phyloP scores from a whole-genome alignment of 2,888 invertebrate species.

The Muscina levida region DNA sequence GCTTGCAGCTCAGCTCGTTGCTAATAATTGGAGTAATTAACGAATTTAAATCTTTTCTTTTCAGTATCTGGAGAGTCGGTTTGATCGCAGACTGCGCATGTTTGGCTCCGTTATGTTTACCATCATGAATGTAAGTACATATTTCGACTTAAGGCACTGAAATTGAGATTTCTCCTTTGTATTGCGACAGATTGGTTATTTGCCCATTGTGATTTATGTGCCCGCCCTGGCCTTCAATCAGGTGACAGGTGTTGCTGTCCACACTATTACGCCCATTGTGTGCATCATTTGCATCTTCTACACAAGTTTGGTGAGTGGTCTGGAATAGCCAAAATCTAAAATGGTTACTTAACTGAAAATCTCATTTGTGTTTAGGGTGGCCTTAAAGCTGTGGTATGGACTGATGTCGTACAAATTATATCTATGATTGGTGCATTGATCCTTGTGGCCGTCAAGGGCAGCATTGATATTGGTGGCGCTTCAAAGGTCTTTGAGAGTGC shows the following conservation, averaged over 20 bases:
- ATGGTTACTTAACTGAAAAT: background rate
- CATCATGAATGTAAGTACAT: conserved; percentile 85
- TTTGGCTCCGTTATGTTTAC: conserved; percentile 87
- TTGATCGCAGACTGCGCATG: conserved; percentile 86
- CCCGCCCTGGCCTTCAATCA: conserved; percentile 90
- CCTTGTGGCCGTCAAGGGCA: conserved; percentile 87
- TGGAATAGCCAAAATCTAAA: too few species aligned
- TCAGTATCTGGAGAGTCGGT: conserved; percentile 86
- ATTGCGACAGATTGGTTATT: conserved; percentile 84
- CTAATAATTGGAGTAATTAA: background rate
- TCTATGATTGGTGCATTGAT: conserved; percentile 89
- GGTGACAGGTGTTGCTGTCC: conserved; percentile 92
- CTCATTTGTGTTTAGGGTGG: conserved; percentile 83
- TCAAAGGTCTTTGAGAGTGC: conserved; percentile 85
- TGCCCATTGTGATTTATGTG: conserved; percentile 90
- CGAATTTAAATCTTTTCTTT: conserved; percentile 71
- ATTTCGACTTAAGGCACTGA: background rate
- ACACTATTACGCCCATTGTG: conserved; percentile 90
- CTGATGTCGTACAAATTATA: conserved; percentile 89
- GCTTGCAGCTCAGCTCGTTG: too few species aligned
- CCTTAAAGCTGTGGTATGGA: conserved; percentile 88
- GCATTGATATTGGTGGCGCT: conserved; percentile 86
- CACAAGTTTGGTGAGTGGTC: conserved; percentile 87
- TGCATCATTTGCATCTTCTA: conserved; percentile 93
- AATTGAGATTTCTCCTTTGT: background rate